Percentiles rank a stretch among this genome's conserved stretches.
Evolutionary conservation across 2,888 invertebrate genomes (phyloP).

Genomic region (Altica lythri): DNA sequence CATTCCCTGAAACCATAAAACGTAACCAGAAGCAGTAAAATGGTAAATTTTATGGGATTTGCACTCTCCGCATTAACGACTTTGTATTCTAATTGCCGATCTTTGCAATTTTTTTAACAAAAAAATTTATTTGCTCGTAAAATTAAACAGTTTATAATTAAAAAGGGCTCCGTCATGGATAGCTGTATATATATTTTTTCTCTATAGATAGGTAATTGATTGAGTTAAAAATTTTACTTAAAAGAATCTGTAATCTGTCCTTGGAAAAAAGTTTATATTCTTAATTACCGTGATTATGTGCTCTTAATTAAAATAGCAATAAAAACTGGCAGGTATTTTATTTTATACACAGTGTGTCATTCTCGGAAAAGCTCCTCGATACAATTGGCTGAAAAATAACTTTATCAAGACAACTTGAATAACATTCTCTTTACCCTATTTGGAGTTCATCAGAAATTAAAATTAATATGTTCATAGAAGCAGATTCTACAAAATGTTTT

Average conservation of each 20-base stretch:
- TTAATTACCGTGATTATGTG: slow-evolving; percentile 9
- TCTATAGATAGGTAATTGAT: not conserved
- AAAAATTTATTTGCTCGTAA: slow-evolving; percentile 11
- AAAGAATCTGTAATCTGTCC: not conserved
- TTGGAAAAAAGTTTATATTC: slow-evolving; percentile 4
- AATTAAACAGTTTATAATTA: slow-evolving; percentile 12
- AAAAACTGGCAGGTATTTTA: slow-evolving; percentile 19
- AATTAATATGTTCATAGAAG: slow-evolving; percentile 18
- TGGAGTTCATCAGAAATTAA: slow-evolving; percentile 9
- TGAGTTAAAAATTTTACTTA: not conserved
- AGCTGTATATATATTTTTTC: too few species aligned
- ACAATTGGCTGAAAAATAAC: slow-evolving; percentile 15
- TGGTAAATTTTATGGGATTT: slow-evolving; percentile 16
- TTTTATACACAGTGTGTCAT: slow-evolving; percentile 8
- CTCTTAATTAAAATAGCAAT: slow-evolving; percentile 19
- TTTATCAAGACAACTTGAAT: slow-evolving; percentile 14
- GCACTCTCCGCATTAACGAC: slow-evolving; percentile 15
- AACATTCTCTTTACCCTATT: slow-evolving; percentile 3
- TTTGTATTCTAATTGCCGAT: slow-evolving; percentile 20
- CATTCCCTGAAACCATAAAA: slow-evolving; percentile 4
- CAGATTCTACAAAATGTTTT: too few species aligned
- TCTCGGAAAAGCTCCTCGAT: slow-evolving; percentile 5
- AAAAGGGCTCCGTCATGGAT: not conserved
- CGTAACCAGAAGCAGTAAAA: slow-evolving; percentile 13
- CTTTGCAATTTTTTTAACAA: slow-evolving; percentile 6